Evolutionary conservation across 2,113 vertebrate genomes (phyloP), one percentile per base, ranked within the genome.

Genomic region (Phalacrocorax pelagicus): DNA sequence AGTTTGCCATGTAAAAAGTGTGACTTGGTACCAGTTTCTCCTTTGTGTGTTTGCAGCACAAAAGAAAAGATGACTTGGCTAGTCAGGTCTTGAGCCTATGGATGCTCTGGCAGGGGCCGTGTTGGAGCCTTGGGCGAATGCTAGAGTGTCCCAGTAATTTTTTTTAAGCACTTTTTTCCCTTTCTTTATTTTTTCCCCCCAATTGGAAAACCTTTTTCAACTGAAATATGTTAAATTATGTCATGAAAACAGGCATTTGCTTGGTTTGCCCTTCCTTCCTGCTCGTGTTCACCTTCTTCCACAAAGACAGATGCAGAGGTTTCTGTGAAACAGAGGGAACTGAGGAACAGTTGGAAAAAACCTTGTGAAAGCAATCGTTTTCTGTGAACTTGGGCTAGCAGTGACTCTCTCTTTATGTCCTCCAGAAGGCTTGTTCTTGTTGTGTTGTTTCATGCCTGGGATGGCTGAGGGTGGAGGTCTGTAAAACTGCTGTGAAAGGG

Each of bases 381-480:
- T 80, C 36, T 71, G 57, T 91, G 80, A 84, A 66, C 42, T 88
- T 57, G 59, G 40, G 47, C 47, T 71, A 79, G 83, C 63, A 81
- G 15, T 70, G 70, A 74, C n/a, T 77, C 44, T 91, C 13, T 55
- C 16, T 75, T 47, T 65, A 23, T 71, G 51, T 27, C 21, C 86
- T 92, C 29, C 44, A 75, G 59, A 74, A 63, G 52, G 26, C 26
- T 91, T 51, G 2, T 36, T 94, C 49, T 47, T 83, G 57, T 66
- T 71, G 40, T 46, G 73, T 67, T 90, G 22, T 62, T 87, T 71
- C 86, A 46, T 87, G 84, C 72, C 81, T 86, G 77, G 65, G n/a
- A 67, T 94, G 72, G 69, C 72, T 82, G 92, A 95, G 96, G 70
- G 84, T 72, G 92, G 95, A 91, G 83, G 77, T 91, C 86, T 92